A percentile compares a stretch with the other conserved stretches of the same genome.
These are phyloP conservation scores for Manis javanica DNA, from an alignment of 2,797 vertebrate species.

Conservation along the genomic window DNA sequence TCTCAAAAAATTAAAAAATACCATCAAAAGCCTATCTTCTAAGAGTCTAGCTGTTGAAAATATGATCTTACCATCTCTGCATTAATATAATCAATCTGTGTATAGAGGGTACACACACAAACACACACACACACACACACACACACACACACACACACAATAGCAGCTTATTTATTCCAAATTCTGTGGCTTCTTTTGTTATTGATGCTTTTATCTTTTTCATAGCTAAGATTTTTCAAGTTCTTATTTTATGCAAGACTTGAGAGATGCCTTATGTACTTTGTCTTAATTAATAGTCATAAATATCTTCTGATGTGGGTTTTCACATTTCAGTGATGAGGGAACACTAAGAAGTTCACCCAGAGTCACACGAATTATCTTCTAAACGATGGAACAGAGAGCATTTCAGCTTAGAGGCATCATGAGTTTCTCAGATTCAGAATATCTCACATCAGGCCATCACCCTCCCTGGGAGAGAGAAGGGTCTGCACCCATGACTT, in stretches of 20 bases:
- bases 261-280: background rate
- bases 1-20: background rate
- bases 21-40: background rate
- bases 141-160: background rate
- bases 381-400: background rate
- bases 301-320: background rate
- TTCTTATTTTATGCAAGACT: background rate
- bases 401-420: background rate
- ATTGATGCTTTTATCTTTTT: background rate
- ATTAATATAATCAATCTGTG: background rate
- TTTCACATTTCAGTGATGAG: background rate
- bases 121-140: rapidly evolving
- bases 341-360: background rate
- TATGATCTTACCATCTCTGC: no score
- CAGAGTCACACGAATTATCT: background rate
- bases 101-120: background rate
- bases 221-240: background rate
- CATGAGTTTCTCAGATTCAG: background rate
- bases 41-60: background rate
- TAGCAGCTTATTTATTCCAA: background rate
- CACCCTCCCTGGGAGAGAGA: background rate
- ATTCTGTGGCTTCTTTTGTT: background rate
- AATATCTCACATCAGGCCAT: background rate
- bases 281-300: background rate
- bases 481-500: no score